Evolutionary conservation across 2,797 vertebrate genomes (phyloP).

Genomic region (Leptoclinus maculatus): DNA sequence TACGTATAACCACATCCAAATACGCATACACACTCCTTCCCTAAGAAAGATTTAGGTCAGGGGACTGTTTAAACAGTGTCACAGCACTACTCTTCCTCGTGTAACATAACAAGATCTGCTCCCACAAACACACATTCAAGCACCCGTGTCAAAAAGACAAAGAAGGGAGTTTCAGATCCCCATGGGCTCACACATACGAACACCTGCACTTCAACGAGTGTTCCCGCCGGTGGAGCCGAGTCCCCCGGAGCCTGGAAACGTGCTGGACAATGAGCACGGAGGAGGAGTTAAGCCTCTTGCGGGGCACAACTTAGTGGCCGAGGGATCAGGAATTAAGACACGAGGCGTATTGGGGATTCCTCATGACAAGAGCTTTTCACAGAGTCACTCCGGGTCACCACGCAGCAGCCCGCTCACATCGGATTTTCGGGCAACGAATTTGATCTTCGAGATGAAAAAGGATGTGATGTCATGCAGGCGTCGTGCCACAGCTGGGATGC

Average conservation of each 20-base stretch:
- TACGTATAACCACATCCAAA: conserved; percentile 21
- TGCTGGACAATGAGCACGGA: conserved; percentile 49
- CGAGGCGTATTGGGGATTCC: conserved; percentile 49
- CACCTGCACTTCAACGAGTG: conserved; percentile 13
- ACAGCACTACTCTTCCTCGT: background rate
- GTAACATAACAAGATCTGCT: conserved; percentile 14
- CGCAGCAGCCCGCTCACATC: conserved; percentile 1
- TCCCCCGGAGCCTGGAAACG: conserved; percentile 5
- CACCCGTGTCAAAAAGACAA: background rate
- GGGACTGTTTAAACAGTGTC: conserved; percentile 35
- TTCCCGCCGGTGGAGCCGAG: conserved; percentile 18
- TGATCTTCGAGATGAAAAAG: background rate
- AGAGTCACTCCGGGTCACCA: conserved; percentile 51
- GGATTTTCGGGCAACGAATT: background rate
- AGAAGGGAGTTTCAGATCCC: background rate
- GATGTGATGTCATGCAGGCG: background rate
- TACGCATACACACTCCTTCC: conserved; percentile 15
- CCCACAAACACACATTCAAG: conserved; percentile 9
- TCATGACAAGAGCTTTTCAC: conserved; percentile 44
- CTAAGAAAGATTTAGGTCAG: conserved; percentile 51
- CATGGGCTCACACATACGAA: background rate
- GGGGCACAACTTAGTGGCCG: conserved; percentile 34
- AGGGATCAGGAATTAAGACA: conserved; percentile 67
- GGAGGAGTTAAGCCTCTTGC: conserved; percentile 67
- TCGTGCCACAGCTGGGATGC: conserved; percentile 2